Conservation (phyloP, 2,113 vertebrate genomes). For the Crypturellus undulatus region DNA sequence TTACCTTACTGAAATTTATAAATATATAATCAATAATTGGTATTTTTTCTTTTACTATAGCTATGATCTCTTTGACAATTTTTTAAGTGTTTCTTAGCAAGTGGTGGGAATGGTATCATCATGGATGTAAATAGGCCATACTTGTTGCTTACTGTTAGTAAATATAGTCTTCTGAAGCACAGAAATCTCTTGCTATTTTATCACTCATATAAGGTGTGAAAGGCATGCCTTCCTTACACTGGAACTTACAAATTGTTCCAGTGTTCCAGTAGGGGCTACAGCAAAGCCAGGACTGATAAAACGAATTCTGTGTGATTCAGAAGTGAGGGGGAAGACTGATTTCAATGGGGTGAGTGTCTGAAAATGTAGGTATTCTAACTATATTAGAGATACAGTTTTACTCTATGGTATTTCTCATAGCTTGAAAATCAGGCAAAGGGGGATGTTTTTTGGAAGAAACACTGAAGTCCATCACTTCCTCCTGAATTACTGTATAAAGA, state of each 20-base stretch:
- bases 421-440: not conserved
- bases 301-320: not conserved
- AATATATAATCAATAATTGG: not conserved
- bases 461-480: not conserved
- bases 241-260: not conserved
- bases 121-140: not conserved
- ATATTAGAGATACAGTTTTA: not conserved
- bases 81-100: not conserved
- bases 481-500: not conserved
- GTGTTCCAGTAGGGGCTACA: not conserved
- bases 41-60: not conserved
- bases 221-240: not conserved
- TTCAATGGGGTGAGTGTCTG: not conserved
- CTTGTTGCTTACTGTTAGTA: not conserved
- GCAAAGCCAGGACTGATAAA: not conserved
- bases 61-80: not conserved
- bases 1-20: not conserved
- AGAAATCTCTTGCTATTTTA: not conserved
- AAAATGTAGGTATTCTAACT: not conserved
- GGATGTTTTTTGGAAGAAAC: not conserved
- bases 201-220: not conserved
- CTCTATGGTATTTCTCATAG: not conserved
- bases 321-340: accelerated
- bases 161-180: not conserved
- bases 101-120: not conserved